Percentiles rank a stretch among this genome's conserved stretches.
phyloP scores from a whole-genome alignment of 2,113 vertebrate genomes.

The Deroptyus accipitrinus region DNA sequence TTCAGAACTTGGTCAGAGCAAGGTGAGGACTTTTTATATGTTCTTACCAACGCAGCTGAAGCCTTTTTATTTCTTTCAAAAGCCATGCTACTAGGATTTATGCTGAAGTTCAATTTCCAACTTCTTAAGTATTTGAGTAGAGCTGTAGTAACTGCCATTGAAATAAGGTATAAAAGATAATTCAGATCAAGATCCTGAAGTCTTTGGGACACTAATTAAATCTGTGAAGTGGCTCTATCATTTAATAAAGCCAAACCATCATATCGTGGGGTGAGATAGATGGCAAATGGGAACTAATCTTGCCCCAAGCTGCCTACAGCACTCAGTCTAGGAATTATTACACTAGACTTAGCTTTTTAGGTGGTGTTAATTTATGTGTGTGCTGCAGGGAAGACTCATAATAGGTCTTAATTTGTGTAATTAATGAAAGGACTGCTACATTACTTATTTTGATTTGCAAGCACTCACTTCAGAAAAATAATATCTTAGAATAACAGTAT shows the following conservation, averaged over 20 bases:
- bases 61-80: not conserved
- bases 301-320: not conserved
- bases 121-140: not conserved
- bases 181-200: not conserved
- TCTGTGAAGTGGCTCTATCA: not conserved
- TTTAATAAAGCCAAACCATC: not conserved
- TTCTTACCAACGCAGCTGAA: not conserved
- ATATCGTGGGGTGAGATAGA: not conserved
- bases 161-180: not conserved
- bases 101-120: not conserved
- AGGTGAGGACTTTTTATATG: conserved; percentile 76
- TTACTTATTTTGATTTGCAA: not conserved
- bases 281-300: not conserved
- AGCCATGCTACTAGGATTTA: not conserved
- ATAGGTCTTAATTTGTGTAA: not conserved
- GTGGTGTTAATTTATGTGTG: not conserved
- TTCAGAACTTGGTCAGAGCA: conserved; percentile 88
- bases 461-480: not conserved
- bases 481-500: not conserved
- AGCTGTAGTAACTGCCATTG: not conserved
- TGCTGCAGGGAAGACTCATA: not conserved
- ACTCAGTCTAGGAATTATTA: not conserved
- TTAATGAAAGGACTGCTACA: not conserved
- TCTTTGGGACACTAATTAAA: not conserved
- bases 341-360: not conserved